A percentile compares a stretch with the other conserved stretches of the same genome.
Evolutionary conservation across 2,113 vertebrate species (phyloP).

Genomic region (Coregonus clupeaformis): DNA sequence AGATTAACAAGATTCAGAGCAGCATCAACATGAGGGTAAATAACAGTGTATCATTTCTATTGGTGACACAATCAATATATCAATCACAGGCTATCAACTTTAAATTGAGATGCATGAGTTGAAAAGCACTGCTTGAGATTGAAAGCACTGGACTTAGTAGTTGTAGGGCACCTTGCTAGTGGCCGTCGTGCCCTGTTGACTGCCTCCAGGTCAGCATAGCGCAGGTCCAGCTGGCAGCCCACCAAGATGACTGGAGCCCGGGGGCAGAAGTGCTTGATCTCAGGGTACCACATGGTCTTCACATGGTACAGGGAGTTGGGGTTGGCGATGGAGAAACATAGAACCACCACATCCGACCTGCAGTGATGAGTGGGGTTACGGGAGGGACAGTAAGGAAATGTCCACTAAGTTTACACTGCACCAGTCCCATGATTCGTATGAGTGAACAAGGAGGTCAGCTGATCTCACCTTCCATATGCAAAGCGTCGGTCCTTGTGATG

Average conservation of each 20-base stretch:
- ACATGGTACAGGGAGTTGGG: constrained; percentile 97
- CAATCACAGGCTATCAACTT: not conserved
- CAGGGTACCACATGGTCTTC: constrained; percentile 99
- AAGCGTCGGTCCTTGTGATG: constrained; percentile 97
- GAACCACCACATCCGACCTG: constrained; percentile 95
- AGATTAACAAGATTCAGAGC: no score
- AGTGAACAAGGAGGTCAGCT: not conserved
- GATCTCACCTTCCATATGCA: constrained; percentile 89
- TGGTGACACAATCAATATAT: no score
- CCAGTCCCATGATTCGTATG: not conserved
- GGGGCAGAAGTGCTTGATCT: constrained; percentile 99
- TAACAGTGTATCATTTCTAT: no score
- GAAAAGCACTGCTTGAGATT: not conserved
- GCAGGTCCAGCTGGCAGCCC: constrained; percentile 97
- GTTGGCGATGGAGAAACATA: constrained; percentile 98
- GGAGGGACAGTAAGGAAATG: not conserved
- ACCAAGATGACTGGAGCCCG: constrained; percentile 96
- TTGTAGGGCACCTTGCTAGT: constrained; percentile 82
- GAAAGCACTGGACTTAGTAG: not conserved
- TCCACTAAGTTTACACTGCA: not conserved
- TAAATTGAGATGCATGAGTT: not conserved
- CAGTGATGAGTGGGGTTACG: not conserved
- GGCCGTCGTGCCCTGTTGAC: constrained; percentile 94
- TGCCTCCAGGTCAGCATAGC: constrained; percentile 95
- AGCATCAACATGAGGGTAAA: no score